Evolutionary conservation across 2,113 vertebrate genomes (phyloP).

Genomic region (Phoxinus phoxinus): DNA sequence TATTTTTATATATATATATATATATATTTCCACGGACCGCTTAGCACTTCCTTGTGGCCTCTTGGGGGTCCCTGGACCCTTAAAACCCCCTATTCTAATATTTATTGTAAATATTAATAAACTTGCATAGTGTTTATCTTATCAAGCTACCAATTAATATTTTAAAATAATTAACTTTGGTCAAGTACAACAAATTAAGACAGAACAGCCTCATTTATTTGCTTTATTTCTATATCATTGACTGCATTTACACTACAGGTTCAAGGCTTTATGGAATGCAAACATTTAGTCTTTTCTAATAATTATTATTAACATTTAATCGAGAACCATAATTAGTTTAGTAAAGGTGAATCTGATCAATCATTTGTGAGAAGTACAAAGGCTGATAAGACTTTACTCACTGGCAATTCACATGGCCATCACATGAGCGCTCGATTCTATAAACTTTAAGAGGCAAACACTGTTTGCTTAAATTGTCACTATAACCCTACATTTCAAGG

Average conservation of each 20-base stretch:
- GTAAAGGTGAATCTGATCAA: neutral
- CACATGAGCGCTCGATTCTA: neutral
- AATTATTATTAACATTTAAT: neutral
- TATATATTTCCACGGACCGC: too few relatives aligned
- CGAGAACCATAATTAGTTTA: neutral
- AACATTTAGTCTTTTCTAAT: neutral
- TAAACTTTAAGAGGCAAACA: neutral
- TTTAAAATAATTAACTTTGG: neutral
- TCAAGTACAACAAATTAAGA: neutral
- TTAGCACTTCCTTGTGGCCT: too few relatives aligned
- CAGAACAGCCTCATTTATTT: too few relatives aligned
- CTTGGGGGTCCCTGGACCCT: too few relatives aligned
- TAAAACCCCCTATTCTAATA: too few relatives aligned
- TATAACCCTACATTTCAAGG: conserved; percentile 45
- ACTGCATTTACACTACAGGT: neutral
- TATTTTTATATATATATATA: too few relatives aligned
- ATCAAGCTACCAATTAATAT: neutral
- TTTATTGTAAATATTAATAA: too few relatives aligned
- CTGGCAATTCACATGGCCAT: neutral
- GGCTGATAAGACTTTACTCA: neutral
- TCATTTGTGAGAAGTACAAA: neutral
- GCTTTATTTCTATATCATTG: neutral
- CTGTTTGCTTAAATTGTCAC: conserved; percentile 23
- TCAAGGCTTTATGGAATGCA: neutral
- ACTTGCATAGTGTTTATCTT: too few relatives aligned